Evolutionary conservation across 2,888 invertebrate species (phyloP).

Genomic region (Sturmia bella): DNA sequence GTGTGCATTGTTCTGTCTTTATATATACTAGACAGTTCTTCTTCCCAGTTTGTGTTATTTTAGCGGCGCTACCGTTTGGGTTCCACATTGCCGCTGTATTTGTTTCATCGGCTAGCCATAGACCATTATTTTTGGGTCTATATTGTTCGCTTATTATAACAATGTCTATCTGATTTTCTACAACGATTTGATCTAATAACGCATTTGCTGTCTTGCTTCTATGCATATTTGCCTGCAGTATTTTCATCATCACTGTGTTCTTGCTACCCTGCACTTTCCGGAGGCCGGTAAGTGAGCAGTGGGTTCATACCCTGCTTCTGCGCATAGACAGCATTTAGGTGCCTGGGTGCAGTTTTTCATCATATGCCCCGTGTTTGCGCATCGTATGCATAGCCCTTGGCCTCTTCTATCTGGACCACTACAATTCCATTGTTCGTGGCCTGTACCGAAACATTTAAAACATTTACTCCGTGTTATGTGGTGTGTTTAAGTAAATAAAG

Average conservation of each 20-base stretch:
- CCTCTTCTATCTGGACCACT: background rate
- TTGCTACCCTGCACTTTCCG: conserved; percentile 6
- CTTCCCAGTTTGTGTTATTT: background rate
- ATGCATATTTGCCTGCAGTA: background rate
- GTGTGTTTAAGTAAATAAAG: too few species aligned
- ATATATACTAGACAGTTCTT: background rate
- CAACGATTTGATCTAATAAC: background rate
- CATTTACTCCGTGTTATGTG: background rate
- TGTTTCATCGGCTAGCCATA: background rate
- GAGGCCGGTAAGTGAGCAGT: too few species aligned
- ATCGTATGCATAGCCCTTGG: background rate
- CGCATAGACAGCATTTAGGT: too few species aligned
- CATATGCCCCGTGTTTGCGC: background rate
- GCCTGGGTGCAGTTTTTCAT: background rate
- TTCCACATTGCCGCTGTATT: background rate
- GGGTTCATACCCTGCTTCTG: too few species aligned
- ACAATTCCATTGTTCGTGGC: background rate
- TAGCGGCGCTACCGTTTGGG: background rate
- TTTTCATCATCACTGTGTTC: background rate
- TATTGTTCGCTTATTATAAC: background rate
- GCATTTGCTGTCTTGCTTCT: background rate
- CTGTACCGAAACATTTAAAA: background rate
- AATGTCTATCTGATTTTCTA: background rate
- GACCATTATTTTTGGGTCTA: background rate
- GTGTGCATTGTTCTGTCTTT: background rate